A percentile compares a stretch with the other conserved stretches of the same genome.
Evolutionary conservation across 2,797 vertebrate species (phyloP).

Genomic region (Merluccius polli): DNA sequence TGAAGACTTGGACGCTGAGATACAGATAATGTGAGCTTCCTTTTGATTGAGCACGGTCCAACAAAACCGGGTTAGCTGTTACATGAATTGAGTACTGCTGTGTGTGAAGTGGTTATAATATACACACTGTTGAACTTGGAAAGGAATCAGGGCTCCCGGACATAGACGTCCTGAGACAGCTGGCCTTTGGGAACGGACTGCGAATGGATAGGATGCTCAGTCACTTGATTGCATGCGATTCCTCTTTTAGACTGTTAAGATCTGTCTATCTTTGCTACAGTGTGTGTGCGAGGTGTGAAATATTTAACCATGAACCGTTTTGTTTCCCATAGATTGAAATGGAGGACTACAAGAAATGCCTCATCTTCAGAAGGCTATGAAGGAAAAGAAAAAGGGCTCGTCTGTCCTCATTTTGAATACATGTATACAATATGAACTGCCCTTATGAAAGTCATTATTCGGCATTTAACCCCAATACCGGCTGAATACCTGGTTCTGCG

Average conservation of each 20-base stretch:
- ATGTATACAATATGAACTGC: no score
- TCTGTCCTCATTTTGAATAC: no score
- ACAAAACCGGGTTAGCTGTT: not conserved
- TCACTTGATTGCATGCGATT: not conserved
- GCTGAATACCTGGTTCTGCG: no score
- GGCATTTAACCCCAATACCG: no score
- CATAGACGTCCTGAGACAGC: slow-evolving; percentile 71
- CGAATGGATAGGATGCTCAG: slow-evolving; percentile 72
- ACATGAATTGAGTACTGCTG: not conserved
- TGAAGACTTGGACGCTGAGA: slow-evolving; percentile 61
- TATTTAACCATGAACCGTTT: slow-evolving; percentile 8
- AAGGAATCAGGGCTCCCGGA: slow-evolving; percentile 76
- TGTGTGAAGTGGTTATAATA: not conserved
- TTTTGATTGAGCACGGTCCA: not conserved
- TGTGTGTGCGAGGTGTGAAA: not conserved
- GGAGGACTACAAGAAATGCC: slow-evolving; percentile 72
- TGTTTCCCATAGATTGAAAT: slow-evolving; percentile 65
- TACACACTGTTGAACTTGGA: not conserved
- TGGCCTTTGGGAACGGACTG: slow-evolving; percentile 61
- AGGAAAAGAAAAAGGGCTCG: no score
- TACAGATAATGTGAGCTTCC: slow-evolving; percentile 57
- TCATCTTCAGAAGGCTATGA: slow-evolving; percentile 69
- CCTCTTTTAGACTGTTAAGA: not conserved
- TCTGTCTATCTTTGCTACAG: not conserved
- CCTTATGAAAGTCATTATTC: no score